Conservation (phyloP, 2,113 vertebrate genomes). For the Perccottus glenii region DNA sequence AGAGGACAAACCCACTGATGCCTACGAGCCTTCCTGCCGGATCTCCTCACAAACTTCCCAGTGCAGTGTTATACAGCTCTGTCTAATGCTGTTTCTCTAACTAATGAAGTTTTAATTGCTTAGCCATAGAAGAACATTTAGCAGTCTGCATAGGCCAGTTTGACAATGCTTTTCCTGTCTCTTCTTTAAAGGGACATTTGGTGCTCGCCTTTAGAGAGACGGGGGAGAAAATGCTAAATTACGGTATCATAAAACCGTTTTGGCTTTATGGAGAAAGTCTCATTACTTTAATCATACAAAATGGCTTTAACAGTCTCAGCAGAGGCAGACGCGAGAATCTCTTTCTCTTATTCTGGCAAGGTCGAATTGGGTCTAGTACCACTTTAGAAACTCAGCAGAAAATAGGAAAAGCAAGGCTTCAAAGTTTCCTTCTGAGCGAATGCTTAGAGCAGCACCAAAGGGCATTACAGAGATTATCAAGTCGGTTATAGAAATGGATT, state of each 20-base stretch:
- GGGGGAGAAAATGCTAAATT: constrained; percentile 57
- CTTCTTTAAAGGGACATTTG: constrained; percentile 53
- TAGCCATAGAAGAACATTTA: constrained; percentile 54
- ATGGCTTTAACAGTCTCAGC: constrained; percentile 58
- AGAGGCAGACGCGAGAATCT: constrained; percentile 42
- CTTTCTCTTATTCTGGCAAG: constrained; percentile 42
- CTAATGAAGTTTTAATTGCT: constrained; percentile 66
- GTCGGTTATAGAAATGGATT: constrained; percentile 64
- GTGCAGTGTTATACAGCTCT: constrained; percentile 28
- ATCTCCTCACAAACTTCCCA: constrained; percentile 38
- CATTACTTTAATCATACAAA: constrained; percentile 70
- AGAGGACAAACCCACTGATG: constrained; percentile 43
- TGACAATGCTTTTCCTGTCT: constrained; percentile 53
- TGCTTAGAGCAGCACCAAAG: constrained; percentile 74
- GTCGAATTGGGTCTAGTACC: constrained; percentile 55
- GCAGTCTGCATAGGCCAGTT: constrained; percentile 41
- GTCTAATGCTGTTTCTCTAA: constrained; percentile 51
- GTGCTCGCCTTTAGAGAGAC: constrained; percentile 55
- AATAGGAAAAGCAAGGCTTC: constrained; percentile 57
- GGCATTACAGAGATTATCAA: constrained; percentile 72
- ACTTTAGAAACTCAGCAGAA: constrained; percentile 64
- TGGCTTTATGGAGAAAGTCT: constrained; percentile 63
- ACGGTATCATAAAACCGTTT: constrained; percentile 67
- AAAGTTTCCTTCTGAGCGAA: constrained; percentile 69
- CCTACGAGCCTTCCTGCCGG: constrained; percentile 52